These are phyloP conservation scores for Toxotes jaculatrix DNA, from an alignment of 2,113 vertebrate genomes.

Conservation along the genomic window DNA sequence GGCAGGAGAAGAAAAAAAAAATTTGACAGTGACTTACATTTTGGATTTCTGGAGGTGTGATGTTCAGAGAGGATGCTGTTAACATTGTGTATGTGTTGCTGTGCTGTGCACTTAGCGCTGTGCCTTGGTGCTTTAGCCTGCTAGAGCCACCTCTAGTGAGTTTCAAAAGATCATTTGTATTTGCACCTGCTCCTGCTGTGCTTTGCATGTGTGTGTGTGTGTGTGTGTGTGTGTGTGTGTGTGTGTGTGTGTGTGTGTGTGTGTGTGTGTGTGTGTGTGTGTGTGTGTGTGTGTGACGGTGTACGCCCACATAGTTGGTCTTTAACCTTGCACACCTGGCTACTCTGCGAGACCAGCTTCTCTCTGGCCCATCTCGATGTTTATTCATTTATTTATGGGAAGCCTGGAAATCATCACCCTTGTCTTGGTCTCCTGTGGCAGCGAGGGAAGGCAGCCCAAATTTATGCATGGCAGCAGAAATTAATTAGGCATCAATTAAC, in stretches of 20 bases:
- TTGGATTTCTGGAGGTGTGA: constrained; percentile 65
- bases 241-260: neutral
- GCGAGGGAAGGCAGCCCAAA: constrained; percentile 73
- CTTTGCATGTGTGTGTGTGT: constrained; percentile 1
- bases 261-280: neutral
- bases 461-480: constrained; percentile 87
- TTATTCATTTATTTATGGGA: constrained; percentile 88
- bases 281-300: constrained; percentile 35
- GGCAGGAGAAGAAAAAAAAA: neutral
- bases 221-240: constrained; percentile 33
- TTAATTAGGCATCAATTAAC: constrained; percentile 90
- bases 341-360: constrained; percentile 70
- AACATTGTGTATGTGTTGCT: constrained; percentile 63
- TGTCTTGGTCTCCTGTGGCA: constrained; percentile 79
- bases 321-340: constrained; percentile 83
- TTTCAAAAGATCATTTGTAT: constrained; percentile 77
- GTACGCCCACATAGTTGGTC: constrained; percentile 76
- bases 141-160: constrained; percentile 62
- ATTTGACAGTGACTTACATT: constrained; percentile 37
- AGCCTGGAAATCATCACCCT: constrained; percentile 79
- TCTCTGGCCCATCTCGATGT: constrained; percentile 81
- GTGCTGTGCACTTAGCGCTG: constrained; percentile 44
- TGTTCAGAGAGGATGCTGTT: constrained; percentile 64
- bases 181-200: constrained; percentile 75
- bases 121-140: constrained; percentile 57